Percentiles rank a stretch among this genome's conserved stretches.
Evolutionary conservation across 2,888 invertebrate species (phyloP).

Genomic region (Ommatoiulus sabulosus): DNA sequence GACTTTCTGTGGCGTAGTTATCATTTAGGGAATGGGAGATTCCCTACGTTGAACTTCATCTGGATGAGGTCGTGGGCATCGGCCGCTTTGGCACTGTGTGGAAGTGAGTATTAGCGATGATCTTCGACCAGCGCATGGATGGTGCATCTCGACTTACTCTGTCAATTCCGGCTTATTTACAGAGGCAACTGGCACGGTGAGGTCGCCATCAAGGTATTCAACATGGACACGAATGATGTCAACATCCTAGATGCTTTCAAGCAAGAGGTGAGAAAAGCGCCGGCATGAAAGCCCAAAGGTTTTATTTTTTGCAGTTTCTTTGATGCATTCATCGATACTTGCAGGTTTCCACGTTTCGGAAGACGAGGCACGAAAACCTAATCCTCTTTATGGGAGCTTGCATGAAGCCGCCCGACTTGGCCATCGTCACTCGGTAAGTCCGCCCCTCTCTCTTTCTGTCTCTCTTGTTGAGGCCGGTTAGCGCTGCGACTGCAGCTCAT

Average conservation of each 20-base stretch:
- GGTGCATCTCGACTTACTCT: background rate
- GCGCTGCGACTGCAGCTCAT: conserved; percentile 36
- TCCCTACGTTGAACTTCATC: conserved; percentile 91
- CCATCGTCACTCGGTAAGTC: conserved; percentile 84
- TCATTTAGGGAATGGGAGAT: conserved; percentile 98
- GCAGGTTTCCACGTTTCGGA: conserved; percentile 92
- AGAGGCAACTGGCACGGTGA: conserved; percentile 98
- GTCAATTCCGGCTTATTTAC: background rate
- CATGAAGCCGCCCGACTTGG: conserved; percentile 96
- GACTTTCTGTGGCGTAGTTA: conserved; percentile 71
- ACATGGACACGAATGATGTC: conserved; percentile 89
- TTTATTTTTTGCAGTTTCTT: background rate
- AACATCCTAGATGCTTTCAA: conserved; percentile 93
- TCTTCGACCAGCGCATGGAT: background rate
- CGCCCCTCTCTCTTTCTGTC: no score
- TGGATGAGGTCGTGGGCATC: conserved; percentile 88
- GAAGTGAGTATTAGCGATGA: conserved; percentile 65
- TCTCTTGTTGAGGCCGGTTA: background rate
- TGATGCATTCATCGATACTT: conserved; percentile 52
- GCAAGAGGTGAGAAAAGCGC: conserved; percentile 79
- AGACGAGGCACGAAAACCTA: conserved; percentile 98
- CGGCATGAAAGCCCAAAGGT: no score
- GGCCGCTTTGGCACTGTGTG: conserved; percentile 96
- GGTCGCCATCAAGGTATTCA: conserved; percentile 95
- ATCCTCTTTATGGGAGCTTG: conserved; percentile 99